Base-by-base conservation (phyloP, 2,113 vertebrate species). In the Centropristis striata region DNA sequence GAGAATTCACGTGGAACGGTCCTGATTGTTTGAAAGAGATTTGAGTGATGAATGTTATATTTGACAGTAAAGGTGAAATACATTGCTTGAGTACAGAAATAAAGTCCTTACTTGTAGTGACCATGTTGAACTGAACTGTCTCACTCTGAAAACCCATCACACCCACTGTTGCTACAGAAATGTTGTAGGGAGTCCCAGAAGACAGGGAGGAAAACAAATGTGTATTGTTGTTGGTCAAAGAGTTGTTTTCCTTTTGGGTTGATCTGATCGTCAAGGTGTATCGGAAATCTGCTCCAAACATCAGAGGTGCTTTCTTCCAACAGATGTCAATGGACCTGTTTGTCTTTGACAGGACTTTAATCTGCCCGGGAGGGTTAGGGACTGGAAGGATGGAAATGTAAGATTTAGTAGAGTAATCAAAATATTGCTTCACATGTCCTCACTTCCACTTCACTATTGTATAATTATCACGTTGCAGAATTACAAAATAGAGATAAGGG, bases 81-180 rank as follows among this genome's bases (percentile, higher is more conserved):
- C 36, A 63, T 44, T 42, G 32, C 5, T 58, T 11, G 1, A 21
- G 5, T 46, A 44, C 8, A 58, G 10, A 75, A 71, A 20, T 68
- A 65, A 78, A 72, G 32, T 0, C 3, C 94, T 92, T 90, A 95
- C 94, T 88, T 78, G 94, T 95, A 1, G 61, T 88, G 71, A 86
- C 65, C 9, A 14, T 55, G 49, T 18, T 0, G 8, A 1, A 27
- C 1, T 32, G 0, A 61, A 90, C 80, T 28, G 0, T 13, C n/a
- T 41, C 5, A 55, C 94, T 95, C 50, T 39, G 5, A 4, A 92
- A 88, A 25, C 0, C n/a, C 79, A 84, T 0, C 11, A 0, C 67
- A 0, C 92, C 94, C 42, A 84, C 46, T 20, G 94, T 93, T 21
- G 25, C 71, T 32, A 94, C 79, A 0, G 81, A 92, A 60, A 95